Conservation (phyloP, 2,113 vertebrate species). For the Tympanuchus pallidicinctus region DNA sequence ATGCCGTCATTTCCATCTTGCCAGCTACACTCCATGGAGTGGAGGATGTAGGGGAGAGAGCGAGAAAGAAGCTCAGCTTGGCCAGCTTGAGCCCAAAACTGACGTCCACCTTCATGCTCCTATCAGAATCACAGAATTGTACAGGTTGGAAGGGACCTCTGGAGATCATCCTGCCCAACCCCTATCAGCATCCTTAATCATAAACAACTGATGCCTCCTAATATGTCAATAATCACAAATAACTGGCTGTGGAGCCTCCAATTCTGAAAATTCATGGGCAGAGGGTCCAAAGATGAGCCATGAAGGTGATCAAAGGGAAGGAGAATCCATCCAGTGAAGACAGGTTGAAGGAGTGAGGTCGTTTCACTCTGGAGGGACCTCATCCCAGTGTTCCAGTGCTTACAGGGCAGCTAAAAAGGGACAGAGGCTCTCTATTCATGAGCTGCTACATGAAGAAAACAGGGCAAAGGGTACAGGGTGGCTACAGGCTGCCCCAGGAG, state of each 20-base stretch:
- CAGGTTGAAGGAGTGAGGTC: neutral
- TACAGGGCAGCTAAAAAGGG: neutral
- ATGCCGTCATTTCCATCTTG: neutral
- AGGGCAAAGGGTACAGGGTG: neutral
- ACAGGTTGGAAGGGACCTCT: no score
- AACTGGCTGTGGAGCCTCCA: neutral
- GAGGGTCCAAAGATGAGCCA: neutral
- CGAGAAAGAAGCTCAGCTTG: neutral
- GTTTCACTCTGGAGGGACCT: neutral
- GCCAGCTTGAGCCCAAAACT: neutral
- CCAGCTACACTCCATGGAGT: accelerated
- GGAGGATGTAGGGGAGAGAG: neutral
- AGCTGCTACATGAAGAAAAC: neutral
- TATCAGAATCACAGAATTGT: no score
- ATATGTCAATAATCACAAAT: neutral
- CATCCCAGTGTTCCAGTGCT: neutral
- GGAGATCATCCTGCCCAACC: no score
- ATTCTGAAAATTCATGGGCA: neutral
- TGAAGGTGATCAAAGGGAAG: neutral
- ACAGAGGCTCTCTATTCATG: neutral
- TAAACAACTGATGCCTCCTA: neutral
- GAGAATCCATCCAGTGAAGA: neutral
- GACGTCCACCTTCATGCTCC: accelerated
- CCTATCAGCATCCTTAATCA: neutral
- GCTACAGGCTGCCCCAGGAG: neutral